phyloP scores from a whole-genome alignment of 2,797 vertebrate species.

The Gastrophryne carolinensis region DNA sequence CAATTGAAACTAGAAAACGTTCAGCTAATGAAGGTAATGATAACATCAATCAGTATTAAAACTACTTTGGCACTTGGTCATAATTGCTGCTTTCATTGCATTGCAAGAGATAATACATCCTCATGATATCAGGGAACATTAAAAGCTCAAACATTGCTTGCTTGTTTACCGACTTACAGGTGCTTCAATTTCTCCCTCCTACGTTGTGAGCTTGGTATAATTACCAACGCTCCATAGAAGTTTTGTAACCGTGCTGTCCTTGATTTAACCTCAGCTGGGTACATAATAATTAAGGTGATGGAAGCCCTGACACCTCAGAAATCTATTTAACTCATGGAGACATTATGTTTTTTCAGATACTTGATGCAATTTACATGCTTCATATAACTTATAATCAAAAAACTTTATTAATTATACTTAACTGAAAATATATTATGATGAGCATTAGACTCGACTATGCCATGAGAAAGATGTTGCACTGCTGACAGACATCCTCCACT shows the following conservation, averaged over 20 bases:
- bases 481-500: no score
- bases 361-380: not conserved
- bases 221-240: not conserved
- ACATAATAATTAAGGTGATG: not conserved
- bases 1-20: not conserved
- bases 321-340: not conserved
- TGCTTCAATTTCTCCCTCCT: not conserved
- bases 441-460: no score
- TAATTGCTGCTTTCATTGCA: no score
- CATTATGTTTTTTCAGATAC: not conserved
- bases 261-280: not conserved
- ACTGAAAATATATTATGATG: not conserved
- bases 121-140: not conserved
- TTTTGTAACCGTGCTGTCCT: not conserved
- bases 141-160: not conserved
- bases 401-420: not conserved
- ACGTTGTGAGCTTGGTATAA: not conserved
- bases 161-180: not conserved
- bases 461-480: no score
- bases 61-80: no score
- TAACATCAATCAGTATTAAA: not conserved
- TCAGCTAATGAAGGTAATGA: not conserved
- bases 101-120: no score
- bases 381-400: not conserved
- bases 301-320: not conserved